phyloP scores from a whole-genome alignment of 2,888 invertebrate species.

The Tridacna gigas region DNA sequence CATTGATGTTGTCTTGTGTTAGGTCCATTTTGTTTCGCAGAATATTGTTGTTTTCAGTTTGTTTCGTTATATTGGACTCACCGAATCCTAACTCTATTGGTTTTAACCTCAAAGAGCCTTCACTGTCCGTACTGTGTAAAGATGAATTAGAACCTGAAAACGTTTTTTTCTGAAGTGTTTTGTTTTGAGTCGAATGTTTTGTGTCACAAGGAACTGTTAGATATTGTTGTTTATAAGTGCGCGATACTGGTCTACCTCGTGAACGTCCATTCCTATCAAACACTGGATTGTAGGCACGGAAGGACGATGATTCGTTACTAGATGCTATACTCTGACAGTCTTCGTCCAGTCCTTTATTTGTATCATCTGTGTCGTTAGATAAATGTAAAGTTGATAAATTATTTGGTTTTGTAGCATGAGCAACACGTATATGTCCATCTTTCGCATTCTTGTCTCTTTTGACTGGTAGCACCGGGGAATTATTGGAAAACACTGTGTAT shows the following conservation, averaged over 20 bases:
- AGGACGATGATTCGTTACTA: slow-evolving; percentile 2
- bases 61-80: neutral
- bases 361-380: neutral
- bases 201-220: neutral
- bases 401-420: neutral
- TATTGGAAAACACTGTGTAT: neutral
- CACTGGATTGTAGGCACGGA: slow-evolving; percentile 10
- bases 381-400: no score
- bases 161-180: neutral
- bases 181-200: neutral
- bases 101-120: neutral
- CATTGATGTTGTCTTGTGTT: neutral
- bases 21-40: neutral
- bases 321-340: slow-evolving; percentile 1
- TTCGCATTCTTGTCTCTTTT: neutral
- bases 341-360: neutral
- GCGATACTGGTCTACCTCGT: slow-evolving; percentile 1
- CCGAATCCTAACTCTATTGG: slow-evolving; percentile 9
- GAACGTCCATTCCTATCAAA: slow-evolving; percentile 12
- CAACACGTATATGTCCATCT: neutral
- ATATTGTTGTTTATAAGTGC: neutral
- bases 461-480: neutral
- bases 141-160: slow-evolving; percentile 6
- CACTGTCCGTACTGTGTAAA: slow-evolving; percentile 14
- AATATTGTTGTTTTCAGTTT: neutral